Percentiles rank a stretch among this genome's conserved stretches.
Evolutionary conservation across 2,888 invertebrate genomes (phyloP).

Genomic region (Cryptophagus acutangulus): DNA sequence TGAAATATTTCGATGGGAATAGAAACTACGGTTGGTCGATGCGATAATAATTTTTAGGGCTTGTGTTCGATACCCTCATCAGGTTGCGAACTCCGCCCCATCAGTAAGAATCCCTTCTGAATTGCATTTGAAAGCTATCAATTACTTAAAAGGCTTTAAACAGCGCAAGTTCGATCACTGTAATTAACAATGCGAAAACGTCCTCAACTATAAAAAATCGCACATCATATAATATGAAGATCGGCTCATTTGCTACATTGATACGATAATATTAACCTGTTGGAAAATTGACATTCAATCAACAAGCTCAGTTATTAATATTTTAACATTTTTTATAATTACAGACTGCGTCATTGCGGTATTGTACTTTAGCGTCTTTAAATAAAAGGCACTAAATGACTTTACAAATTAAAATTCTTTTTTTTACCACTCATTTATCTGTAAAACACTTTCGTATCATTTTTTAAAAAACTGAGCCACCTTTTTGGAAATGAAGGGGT

Average conservation of each 20-base stretch:
- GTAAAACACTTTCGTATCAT: conserved; percentile 5
- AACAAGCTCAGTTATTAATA: conserved; percentile 17
- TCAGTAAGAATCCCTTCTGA: conserved; percentile 12
- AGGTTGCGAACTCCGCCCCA: conserved; percentile 11
- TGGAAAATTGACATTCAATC: conserved; percentile 11
- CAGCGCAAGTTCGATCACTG: conserved; percentile 19
- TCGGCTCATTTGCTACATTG: conserved; percentile 16
- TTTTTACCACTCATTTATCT: neutral
- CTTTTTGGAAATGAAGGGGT: conserved; percentile 8
- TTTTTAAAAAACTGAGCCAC: conserved; percentile 1
- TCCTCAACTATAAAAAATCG: conserved; percentile 6
- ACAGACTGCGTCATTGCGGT: conserved; percentile 14
- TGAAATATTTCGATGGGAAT: no score
- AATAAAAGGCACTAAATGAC: conserved; percentile 15
- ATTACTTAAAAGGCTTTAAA: conserved; percentile 27
- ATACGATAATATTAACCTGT: conserved; percentile 23
- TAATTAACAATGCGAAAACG: conserved; percentile 18
- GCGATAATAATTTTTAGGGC: no score
- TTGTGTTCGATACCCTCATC: conserved; percentile 8
- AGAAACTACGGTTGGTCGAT: no score
- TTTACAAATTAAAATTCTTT: conserved; percentile 11
- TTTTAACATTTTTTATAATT: conserved; percentile 16
- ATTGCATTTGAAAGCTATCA: conserved; percentile 24
- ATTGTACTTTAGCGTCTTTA: conserved; percentile 6
- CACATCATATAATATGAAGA: conserved; percentile 6